A percentile compares a stretch with the other conserved stretches of the same genome.
These are phyloP conservation scores for Scartelaos histophorus DNA, from an alignment of 2,113 vertebrate genomes.

Conservation along the genomic window DNA sequence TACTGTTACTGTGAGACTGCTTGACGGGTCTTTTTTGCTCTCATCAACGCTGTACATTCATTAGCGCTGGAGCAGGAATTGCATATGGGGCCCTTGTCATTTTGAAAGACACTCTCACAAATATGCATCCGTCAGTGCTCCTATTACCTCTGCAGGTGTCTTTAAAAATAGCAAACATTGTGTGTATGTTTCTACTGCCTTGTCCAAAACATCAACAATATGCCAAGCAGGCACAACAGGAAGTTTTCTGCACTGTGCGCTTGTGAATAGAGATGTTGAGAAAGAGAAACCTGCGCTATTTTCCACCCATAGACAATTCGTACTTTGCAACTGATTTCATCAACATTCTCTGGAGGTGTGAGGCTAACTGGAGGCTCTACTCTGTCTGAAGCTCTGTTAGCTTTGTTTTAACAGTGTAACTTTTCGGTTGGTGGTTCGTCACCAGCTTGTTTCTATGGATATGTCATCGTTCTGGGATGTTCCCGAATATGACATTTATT, in stretches of 20 bases:
- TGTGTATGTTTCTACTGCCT: neutral
- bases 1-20: conserved; percentile 30
- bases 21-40: conserved; percentile 23
- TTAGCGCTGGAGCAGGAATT: conserved; percentile 7
- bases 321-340: too few relatives aligned
- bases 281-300: neutral
- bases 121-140: neutral
- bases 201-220: conserved; percentile 5
- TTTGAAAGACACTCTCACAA: conserved; percentile 8
- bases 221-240: conserved; percentile 1
- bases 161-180: neutral
- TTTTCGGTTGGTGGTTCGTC: too few relatives aligned
- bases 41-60: conserved; percentile 18
- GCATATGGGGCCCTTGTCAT: neutral
- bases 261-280: neutral
- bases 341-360: too few relatives aligned
- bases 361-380: too few relatives aligned
- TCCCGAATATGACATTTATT: too few relatives aligned
- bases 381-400: too few relatives aligned
- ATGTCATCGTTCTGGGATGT: too few relatives aligned
- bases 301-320: too few relatives aligned
- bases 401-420: too few relatives aligned
- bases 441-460: too few relatives aligned
- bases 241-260: neutral
- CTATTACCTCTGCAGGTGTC: neutral